A percentile compares a stretch with the other conserved stretches of the same genome.
phyloP scores from a whole-genome alignment of 2,113 vertebrate genomes.

The Thunnus maccoyii region DNA sequence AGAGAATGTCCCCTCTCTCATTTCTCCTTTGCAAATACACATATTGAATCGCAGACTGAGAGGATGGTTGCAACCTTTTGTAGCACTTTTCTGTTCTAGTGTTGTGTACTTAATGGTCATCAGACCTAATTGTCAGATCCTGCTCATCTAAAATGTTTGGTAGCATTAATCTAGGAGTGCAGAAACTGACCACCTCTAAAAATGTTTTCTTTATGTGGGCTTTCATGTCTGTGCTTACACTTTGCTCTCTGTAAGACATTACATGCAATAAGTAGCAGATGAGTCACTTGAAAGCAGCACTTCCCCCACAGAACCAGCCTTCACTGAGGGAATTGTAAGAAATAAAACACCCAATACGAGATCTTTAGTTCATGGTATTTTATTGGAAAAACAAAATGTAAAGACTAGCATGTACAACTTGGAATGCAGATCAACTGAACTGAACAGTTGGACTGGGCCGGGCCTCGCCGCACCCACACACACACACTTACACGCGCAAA shows the following conservation, averaged over 20 bases:
- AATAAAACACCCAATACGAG: not conserved
- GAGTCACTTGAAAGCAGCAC: conserved; percentile 48
- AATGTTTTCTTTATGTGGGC: conserved; percentile 19
- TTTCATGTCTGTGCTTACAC: conserved; percentile 1
- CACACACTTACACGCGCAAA: conserved; percentile 39
- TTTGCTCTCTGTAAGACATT: conserved; percentile 21
- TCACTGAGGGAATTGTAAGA: not conserved
- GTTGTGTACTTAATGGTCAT: not conserved
- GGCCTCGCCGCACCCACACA: conserved; percentile 70
- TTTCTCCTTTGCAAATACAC: not conserved
- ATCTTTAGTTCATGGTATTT: conserved; percentile 87
- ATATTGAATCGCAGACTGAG: not conserved
- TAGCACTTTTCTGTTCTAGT: not conserved
- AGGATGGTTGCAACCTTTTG: no score
- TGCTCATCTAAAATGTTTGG: not conserved
- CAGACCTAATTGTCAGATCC: not conserved
- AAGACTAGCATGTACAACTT: conserved; percentile 99
- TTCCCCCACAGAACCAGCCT: conserved; percentile 26
- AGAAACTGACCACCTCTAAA: not conserved
- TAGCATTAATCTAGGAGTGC: not conserved
- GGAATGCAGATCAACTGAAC: conserved; percentile 96
- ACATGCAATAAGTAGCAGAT: conserved; percentile 9
- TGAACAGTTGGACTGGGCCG: conserved; percentile 87
- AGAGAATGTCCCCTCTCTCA: no score
- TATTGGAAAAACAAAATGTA: conserved; percentile 96